Conservation (phyloP, 2,113 vertebrate species). For the Parus major region DNA sequence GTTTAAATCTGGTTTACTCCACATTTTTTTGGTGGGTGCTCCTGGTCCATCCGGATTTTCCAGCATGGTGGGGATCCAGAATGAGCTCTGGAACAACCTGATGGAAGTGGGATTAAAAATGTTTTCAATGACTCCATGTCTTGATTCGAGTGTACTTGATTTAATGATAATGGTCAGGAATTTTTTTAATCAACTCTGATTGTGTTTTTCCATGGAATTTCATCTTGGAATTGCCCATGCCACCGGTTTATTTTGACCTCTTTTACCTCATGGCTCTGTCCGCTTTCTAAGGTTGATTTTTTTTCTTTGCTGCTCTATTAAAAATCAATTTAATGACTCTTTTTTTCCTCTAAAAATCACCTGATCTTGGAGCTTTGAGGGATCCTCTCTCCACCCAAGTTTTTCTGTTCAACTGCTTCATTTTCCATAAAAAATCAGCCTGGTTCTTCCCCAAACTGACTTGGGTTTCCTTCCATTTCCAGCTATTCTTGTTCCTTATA, state of each 20-base stretch:
- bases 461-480: neutral
- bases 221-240: neutral
- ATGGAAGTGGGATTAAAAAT: neutral
- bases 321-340: neutral
- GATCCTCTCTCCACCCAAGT: neutral
- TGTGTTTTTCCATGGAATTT: neutral
- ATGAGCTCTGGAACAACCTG: accelerated
- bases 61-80: accelerated
- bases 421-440: neutral
- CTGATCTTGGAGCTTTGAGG: neutral
- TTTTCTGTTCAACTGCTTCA: neutral
- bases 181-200: neutral
- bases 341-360: neutral
- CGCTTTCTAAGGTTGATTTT: neutral
- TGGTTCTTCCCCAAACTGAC: neutral
- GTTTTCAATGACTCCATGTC: neutral
- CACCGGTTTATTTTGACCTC: neutral
- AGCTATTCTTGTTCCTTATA: neutral
- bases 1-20: neutral
- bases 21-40: accelerated
- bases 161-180: neutral
- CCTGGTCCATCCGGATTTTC: accelerated
- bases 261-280: neutral
- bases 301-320: neutral
- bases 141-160: neutral